A percentile compares a stretch with the other conserved stretches of the same genome.
Evolutionary conservation across 1,140 invertebrate genomes (phyloP).

Genomic region (Musca vetustissima): DNA sequence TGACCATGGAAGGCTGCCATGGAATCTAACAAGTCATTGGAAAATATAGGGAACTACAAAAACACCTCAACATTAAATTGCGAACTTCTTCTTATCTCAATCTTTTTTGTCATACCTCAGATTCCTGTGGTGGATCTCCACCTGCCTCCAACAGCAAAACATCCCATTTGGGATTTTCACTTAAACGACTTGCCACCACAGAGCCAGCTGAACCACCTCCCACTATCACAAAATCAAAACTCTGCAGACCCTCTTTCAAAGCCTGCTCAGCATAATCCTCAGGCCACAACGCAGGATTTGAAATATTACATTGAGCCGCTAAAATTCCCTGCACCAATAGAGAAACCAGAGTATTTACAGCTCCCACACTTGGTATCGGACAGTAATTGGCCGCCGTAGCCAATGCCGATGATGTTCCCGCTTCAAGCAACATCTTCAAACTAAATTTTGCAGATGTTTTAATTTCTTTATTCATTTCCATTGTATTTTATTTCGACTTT

Average conservation of each 20-base stretch:
- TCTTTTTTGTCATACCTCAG: slow-evolving; percentile 44
- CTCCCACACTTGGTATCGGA: slow-evolving; percentile 32
- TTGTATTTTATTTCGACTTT: too few species aligned
- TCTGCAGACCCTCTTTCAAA: slow-evolving; percentile 21
- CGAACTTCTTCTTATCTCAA: slow-evolving; percentile 27
- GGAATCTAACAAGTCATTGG: slow-evolving; percentile 57
- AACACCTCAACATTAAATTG: slow-evolving; percentile 14
- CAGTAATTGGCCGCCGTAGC: background rate
- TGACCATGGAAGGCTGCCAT: slow-evolving; percentile 63
- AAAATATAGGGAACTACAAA: slow-evolving; percentile 59
- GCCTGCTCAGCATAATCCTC: slow-evolving; percentile 56
- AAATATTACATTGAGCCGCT: slow-evolving; percentile 60
- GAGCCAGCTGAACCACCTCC: slow-evolving; percentile 72
- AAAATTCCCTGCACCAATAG: slow-evolving; percentile 60
- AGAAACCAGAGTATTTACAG: slow-evolving; percentile 55
- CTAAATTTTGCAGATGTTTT: too few species aligned
- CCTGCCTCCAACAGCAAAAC: slow-evolving; percentile 68
- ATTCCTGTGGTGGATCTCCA: slow-evolving; percentile 58
- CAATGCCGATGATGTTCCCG: too few species aligned
- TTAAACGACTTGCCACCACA: slow-evolving; percentile 61
- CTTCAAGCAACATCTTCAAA: too few species aligned
- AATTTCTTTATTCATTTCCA: too few species aligned
- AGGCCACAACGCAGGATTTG: slow-evolving; percentile 59
- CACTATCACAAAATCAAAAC: slow-evolving; percentile 55
- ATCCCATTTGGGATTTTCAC: slow-evolving; percentile 58